phyloP scores from a whole-genome alignment of 2,797 vertebrate species.

The Ctenosaura bakeri region DNA sequence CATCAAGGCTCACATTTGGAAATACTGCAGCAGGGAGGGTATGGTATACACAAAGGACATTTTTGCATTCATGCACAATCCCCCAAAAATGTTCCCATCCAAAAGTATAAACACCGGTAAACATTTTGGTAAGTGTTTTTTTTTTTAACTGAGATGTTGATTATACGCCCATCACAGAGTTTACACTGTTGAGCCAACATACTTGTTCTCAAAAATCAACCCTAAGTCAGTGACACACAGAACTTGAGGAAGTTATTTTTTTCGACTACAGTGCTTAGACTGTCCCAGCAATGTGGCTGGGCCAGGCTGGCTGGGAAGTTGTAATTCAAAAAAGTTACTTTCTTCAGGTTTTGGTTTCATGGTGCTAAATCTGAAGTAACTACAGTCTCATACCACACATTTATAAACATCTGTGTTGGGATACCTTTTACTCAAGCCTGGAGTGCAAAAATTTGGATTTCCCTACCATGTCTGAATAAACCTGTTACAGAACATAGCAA shows the following conservation, averaged over 20 bases:
- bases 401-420: background rate
- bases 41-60: constrained; percentile 16
- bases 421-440: background rate
- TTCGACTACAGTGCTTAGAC: too few species aligned
- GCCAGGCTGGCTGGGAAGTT: too few species aligned
- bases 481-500: background rate
- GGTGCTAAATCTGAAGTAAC: background rate
- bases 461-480: background rate
- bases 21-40: background rate
- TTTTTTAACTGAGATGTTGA: constrained; percentile 50
- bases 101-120: constrained; percentile 47
- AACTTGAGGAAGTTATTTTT: too few species aligned
- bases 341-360: too few species aligned
- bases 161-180: constrained; percentile 18
- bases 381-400: background rate
- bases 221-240: constrained; percentile 5
- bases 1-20: background rate
- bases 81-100: constrained; percentile 59
- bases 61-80: constrained; percentile 37
- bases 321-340: too few species aligned
- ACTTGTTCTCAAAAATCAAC: constrained; percentile 34
- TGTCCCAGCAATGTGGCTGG: too few species aligned
- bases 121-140: constrained; percentile 56
- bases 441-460: background rate
- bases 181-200: background rate